phyloP scores from a whole-genome alignment of 2,797 vertebrate species.

The Lagocephalus sceleratus region DNA sequence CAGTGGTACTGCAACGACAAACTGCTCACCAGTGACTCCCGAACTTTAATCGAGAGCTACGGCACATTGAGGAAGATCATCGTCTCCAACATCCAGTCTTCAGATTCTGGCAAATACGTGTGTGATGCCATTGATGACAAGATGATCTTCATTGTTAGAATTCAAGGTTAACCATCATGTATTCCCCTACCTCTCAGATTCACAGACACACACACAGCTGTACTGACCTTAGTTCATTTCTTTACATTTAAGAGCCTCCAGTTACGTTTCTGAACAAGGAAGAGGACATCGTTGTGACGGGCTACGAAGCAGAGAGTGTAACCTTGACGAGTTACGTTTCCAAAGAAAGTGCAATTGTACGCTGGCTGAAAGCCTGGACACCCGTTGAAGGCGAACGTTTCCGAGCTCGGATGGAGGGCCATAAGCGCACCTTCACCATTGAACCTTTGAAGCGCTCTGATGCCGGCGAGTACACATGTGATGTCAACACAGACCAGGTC shows the following conservation, averaged over 20 bases:
- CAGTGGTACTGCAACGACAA: constrained; percentile 90
- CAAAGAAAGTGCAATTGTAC: constrained; percentile 67
- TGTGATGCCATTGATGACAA: constrained; percentile 86
- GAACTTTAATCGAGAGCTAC: constrained; percentile 78
- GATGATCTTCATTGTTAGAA: constrained; percentile 80
- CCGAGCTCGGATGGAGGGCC: constrained; percentile 70
- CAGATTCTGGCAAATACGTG: constrained; percentile 87
- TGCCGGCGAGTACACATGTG: constrained; percentile 83
- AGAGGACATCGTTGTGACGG: constrained; percentile 67
- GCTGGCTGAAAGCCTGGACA: constrained; percentile 83
- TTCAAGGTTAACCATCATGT: constrained; percentile 80
- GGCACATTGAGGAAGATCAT: constrained; percentile 81
- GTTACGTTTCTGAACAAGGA: constrained; percentile 78
- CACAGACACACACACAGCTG: neutral
- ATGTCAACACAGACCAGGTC: constrained; percentile 79
- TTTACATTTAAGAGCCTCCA: constrained; percentile 59
- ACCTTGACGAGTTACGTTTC: constrained; percentile 77
- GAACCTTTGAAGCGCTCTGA: constrained; percentile 77
- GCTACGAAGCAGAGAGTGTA: constrained; percentile 80
- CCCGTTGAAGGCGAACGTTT: constrained; percentile 74
- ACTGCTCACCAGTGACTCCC: constrained; percentile 74
- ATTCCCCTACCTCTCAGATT: neutral
- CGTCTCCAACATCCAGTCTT: constrained; percentile 70
- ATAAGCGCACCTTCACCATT: constrained; percentile 78
- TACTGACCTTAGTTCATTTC: neutral